Conservation (phyloP, 2,888 invertebrate genomes). For the Himalopsyche japonica region DNA sequence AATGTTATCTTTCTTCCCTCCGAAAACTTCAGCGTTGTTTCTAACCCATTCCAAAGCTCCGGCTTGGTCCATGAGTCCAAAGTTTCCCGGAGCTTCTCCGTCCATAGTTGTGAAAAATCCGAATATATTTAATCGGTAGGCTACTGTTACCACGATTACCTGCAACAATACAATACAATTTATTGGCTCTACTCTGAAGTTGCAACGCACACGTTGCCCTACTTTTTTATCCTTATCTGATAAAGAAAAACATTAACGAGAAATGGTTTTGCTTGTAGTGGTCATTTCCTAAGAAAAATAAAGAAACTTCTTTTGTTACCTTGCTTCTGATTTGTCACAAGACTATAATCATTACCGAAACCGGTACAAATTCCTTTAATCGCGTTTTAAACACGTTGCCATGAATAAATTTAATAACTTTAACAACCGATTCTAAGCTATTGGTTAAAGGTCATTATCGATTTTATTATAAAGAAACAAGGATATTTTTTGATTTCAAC, state of each 20-base stretch:
- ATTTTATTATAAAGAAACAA: too few species aligned
- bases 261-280: conserved; percentile 10
- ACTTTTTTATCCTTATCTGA: conserved; percentile 33
- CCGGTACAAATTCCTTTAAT: not conserved
- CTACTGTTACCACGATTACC: conserved; percentile 77
- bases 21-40: conserved; percentile 73
- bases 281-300: conserved; percentile 24
- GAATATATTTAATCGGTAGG: conserved; percentile 78
- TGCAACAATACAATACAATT: conserved; percentile 46
- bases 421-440: too few species aligned
- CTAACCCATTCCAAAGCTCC: conserved; percentile 80
- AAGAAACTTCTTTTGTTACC: not conserved
- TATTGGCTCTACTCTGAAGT: not conserved
- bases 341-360: not conserved
- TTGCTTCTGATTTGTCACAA: not conserved
- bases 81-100: conserved; percentile 78
- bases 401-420: not conserved
- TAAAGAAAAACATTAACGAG: conserved; percentile 28
- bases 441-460: too few species aligned
- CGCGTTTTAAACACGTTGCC: not conserved
- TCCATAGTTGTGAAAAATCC: conserved; percentile 84
- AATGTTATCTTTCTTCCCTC: conserved; percentile 75
- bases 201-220: conserved; percentile 22
- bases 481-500: too few species aligned
- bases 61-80: conserved; percentile 79